Evolutionary conservation across 2,888 invertebrate species (phyloP), one percentile per base, ranked within the genome.

Genomic region (Trichopoda pennipes): DNA sequence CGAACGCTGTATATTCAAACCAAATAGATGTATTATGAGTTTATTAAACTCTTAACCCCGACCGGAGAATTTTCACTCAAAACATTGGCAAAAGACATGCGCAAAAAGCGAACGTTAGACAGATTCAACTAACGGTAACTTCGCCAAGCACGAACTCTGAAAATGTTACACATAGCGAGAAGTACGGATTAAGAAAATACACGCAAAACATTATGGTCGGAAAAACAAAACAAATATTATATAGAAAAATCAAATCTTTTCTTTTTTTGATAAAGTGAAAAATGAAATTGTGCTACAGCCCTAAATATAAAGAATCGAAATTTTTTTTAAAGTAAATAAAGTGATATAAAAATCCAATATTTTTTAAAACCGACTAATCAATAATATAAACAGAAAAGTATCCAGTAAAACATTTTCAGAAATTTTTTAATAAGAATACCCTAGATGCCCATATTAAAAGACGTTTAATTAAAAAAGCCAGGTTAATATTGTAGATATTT

Each of bases 161-260:
- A 79, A 79, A 79, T 79, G 72, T 82, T 82, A 76, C 82, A 75
- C 82, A 82, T 79, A 79, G 79, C 79, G 82, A 82, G 63, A 79
- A 79, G 72, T 73, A 79, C 70, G 79, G 79, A 79, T 82, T 82
- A 76, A 82, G 75, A 72, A 82, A 82, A 56, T 72, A 82, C 69
- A 78, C 70, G 70, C 61, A 76, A 68, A 68, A 68, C 64, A 32
- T 68, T 61, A 61, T 35, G 56, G 66, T 63, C 81, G 81, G 77
- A 56, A 68, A 60, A 73, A 16, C 19, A 51, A 72, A 19, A 19
- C 1, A 56, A 17, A 73, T 66, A 58, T 38, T 23, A 56, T 49
- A 17, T 61, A 53, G 58, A 23, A 78, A n/a, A 63, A 60, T 7
- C 28, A 75, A 47, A 32, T 60, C 2, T 53, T 16, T 47, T 69